Base-by-base conservation (phyloP, 2,888 invertebrate species). In the Caenorhabditis drosophilae region DNA sequence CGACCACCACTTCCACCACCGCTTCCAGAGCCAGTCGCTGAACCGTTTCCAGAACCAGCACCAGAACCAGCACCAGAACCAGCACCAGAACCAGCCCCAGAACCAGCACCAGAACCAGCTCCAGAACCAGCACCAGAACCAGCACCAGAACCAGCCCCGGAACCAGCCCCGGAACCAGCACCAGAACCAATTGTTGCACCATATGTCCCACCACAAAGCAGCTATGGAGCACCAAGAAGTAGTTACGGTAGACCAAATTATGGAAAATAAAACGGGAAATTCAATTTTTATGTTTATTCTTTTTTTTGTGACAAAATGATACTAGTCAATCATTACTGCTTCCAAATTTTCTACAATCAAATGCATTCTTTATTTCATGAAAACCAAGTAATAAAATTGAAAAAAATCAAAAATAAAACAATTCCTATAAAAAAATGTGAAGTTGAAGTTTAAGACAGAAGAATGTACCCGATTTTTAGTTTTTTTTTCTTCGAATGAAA, bases 91-190 rank as follows among this genome's bases (percentile, higher is more conserved):
- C 66, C 70, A 51, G 52, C 50, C 6, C 63, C 68, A 35, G 56
- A 54, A 23, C 67, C 67, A 20, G 59, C 47, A 23, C 70, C 70
- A 35, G 53, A 45, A 16, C 62, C 67, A 53, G 31, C 46, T 4
- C 62, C 70, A 25, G 56, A 54, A 34, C 70, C 67, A 48, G 38
- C 36, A 9, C 69, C 69, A 26, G 67, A 66, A 31, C 70, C 70
- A 44, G 49, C 50, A 11, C 63, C 68, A 26, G 68, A 51, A 18
- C 67, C 67, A 34, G 50, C 46, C 12, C 52, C 67, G 27, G 56
- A 55, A 42, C 56, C 59, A 45, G 51, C 36, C n/a, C 61, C 61
- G 45, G 62, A 61, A 36, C 56, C 59, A 45, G 49, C 41, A 16
- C 60, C 58, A 44, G 59, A 59, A 35, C 67, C 68, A 53, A 40